Base-by-base conservation (phyloP, 2,888 invertebrate species). In the Napeogenes sylphis region DNA sequence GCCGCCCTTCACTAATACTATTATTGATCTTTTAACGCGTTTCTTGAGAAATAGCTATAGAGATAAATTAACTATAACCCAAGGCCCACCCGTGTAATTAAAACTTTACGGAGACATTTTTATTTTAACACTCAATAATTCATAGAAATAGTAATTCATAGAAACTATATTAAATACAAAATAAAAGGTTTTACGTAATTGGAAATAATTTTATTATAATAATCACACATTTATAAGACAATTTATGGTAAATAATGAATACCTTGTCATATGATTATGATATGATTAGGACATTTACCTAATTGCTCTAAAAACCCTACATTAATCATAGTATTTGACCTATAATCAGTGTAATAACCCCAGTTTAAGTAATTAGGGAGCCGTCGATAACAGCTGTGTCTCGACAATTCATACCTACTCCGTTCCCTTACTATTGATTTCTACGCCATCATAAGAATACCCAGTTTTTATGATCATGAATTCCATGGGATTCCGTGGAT, bases 321-420 rank as follows among this genome's bases (percentile, higher is more conserved):
- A 42, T 42, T 42, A 42, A 47, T n/a, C 33, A 10, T 54, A 45
- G 57, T 51, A 51, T 59, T 65, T 55, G 65, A 56, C 63, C 58
- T 63, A 55, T 65, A 61, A 61, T 67, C 60, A 55, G 65, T 59
- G 59, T 67, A 65, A 63, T 67, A 65, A 67, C 63, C 65, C 58
- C 65, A 55, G 63, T 21, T 51, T 65, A 59, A 61, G 65, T 63
- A 65, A 67, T 67, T 67, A 67, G 65, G 61, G 56, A 67, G 57
- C 61, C 61, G 65, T 67, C 67, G 65, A 67, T 63, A 63, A 63
- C 67, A 67, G 61, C 67, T 67, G 67, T 59, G 55, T 14, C 53
- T 63, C 63, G 55, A 56, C 61, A 56, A 30, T 51, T 8, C n/a
- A 33, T 55, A 55, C 55, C 59, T 55, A 54, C 47, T 38, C 38